phyloP scores from a whole-genome alignment of 1,140 invertebrate genomes.

The Drosophila orena region DNA sequence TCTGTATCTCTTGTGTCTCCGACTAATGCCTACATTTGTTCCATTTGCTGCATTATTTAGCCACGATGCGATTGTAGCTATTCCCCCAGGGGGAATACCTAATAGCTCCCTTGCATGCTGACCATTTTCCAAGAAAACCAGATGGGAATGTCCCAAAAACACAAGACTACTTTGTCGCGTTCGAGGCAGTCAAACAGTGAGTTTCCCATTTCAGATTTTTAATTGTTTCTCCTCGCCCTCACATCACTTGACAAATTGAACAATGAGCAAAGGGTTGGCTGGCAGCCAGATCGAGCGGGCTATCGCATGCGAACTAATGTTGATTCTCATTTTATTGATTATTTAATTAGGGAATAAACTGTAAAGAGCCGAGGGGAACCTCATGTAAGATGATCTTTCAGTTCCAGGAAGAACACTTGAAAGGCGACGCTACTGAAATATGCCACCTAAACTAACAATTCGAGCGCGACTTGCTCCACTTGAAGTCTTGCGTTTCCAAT shows the following conservation, averaged over 20 bases:
- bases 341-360: constrained; percentile 36
- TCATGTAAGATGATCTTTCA: not conserved
- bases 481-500: constrained; percentile 63
- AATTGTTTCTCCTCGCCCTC: constrained; percentile 59
- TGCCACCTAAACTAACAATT: constrained; percentile 58
- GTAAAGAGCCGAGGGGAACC: too few relatives aligned
- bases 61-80: too few relatives aligned
- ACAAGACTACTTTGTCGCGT: not conserved
- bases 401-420: constrained; percentile 46
- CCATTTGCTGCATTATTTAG: too few relatives aligned
- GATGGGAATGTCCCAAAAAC: not conserved
- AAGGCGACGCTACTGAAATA: constrained; percentile 66
- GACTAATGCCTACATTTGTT: too few relatives aligned
- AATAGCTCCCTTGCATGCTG: too few relatives aligned
- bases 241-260: constrained; percentile 70
- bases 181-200: constrained; percentile 3
- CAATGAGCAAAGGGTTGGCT: not conserved
- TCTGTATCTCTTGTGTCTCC: too few relatives aligned
- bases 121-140: not conserved
- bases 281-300: not conserved
- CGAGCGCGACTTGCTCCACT: constrained; percentile 24
- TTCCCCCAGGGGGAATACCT: too few relatives aligned
- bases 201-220: not conserved
- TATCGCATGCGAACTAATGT: not conserved
- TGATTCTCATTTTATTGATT: constrained; percentile 58